These are phyloP conservation scores for Trissolcus brochymenae DNA, from an alignment of 2,888 invertebrate genomes.

Conservation along the genomic window DNA sequence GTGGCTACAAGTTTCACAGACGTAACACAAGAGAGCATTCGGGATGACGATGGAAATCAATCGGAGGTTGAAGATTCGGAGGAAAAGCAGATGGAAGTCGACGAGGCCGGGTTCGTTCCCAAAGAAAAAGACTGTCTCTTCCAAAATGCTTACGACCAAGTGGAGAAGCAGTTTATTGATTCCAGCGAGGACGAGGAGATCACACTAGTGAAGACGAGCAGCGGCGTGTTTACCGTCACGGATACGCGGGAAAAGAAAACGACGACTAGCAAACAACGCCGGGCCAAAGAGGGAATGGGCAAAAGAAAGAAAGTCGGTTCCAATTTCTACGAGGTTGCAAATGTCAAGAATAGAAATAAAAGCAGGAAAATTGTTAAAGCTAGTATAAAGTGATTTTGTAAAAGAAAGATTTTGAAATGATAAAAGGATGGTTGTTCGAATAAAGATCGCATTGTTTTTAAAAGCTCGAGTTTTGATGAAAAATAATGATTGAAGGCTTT, in stretches of 20 bases:
- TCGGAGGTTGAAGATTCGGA: neutral
- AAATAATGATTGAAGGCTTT: no score
- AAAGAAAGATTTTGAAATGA: neutral
- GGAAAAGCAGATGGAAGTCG: conserved; percentile 64
- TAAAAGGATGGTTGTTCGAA: neutral
- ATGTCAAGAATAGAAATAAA: conserved; percentile 92
- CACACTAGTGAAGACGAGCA: conserved; percentile 78
- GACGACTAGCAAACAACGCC: conserved; percentile 86
- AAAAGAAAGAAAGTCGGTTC: conserved; percentile 90
- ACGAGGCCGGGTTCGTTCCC: conserved; percentile 63
- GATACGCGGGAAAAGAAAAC: conserved; percentile 78
- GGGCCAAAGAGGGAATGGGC: conserved; percentile 84
- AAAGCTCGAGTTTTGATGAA: neutral
- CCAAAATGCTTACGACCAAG: conserved; percentile 68
- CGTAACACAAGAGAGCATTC: conserved; percentile 51
- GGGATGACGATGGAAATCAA: conserved; percentile 20
- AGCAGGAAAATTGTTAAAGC: conserved; percentile 79
- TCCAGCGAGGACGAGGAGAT: conserved; percentile 77
- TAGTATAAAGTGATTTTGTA: conserved; percentile 56
- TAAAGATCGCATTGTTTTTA: neutral
- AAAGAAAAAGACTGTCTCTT: conserved; percentile 74
- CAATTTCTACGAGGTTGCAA: conserved; percentile 91
- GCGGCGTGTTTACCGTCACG: conserved; percentile 75
- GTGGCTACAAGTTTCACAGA: conserved; percentile 64
- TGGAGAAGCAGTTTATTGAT: conserved; percentile 75